Base-by-base conservation (phyloP, 2,113 vertebrate genomes). In the Pitta sordida region DNA sequence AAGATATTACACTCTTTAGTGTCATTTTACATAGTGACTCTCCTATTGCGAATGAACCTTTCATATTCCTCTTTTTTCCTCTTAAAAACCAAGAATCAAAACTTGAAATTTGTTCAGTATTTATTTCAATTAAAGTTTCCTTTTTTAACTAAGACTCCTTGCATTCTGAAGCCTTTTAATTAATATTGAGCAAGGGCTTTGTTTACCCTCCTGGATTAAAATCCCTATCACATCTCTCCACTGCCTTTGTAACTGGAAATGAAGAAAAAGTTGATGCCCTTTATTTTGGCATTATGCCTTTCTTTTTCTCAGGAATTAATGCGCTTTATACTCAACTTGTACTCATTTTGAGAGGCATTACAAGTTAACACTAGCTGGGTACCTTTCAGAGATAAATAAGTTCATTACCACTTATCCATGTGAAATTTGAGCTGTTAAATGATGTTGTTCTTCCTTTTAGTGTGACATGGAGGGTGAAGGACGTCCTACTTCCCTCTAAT, bases 161-260 rank as follows among this genome's bases (percentile, higher is more conserved):
- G 7, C 3, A 19, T 93, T 89, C 32, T 69, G 70, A 91, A 84
- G 52, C 9, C 13, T 88, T 94, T 84, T 82, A 96, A 95, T 85
- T 91, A 94, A 73, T 74, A 77, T 20, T 0, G 1, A 90, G 43
- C 24, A 56, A 88, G 37, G 32, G n/a, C 34, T 92, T 95, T 93
- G 82, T 95, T 97, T 96, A 86, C 13, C 19, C 23, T 78, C 82
- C 55, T 49, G 86, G 69, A 90, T 95, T 93, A 88, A 18, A 81
- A 65, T 51, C 71, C 88, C 59, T n/a, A 79, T 77, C 51, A 16
- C 34, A 39, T 77, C 51, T 90, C 48, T 36, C 17, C 6, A 2
- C 10, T 46, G 39, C 39, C 62, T 90, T 91, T 88, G 62, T 79
- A 68, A 73, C 13, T 91, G 21, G 41, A 69, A 95, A 91, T 21